These are phyloP conservation scores for Entosphenus tridentatus DNA, from an alignment of 2,113 vertebrate genomes.

Conservation along the genomic window DNA sequence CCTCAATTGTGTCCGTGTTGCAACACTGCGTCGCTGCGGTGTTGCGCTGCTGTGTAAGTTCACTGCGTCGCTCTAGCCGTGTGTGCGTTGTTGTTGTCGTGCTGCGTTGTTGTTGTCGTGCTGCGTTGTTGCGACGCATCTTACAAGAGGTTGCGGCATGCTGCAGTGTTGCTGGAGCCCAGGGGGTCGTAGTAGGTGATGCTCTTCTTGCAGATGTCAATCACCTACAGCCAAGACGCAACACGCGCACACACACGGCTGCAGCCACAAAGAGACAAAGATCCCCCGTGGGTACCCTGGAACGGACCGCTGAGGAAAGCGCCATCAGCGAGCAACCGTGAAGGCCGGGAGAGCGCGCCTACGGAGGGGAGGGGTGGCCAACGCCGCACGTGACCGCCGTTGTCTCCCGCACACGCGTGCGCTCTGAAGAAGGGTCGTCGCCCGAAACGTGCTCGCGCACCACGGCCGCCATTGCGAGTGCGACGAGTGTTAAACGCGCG, in stretches of 20 bases:
- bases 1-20: too few relatives aligned
- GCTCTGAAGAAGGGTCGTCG: too few relatives aligned
- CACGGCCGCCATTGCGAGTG: too few relatives aligned
- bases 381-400: too few relatives aligned
- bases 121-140: slow-evolving; percentile 7
- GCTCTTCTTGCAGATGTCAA: slow-evolving; percentile 67
- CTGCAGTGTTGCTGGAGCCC: slow-evolving; percentile 61
- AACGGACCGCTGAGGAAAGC: too few relatives aligned
- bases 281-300: too few relatives aligned
- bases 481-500: too few relatives aligned
- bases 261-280: neutral
- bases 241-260: neutral
- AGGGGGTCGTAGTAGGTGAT: slow-evolving; percentile 79
- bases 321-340: too few relatives aligned
- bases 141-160: slow-evolving; percentile 60
- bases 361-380: too few relatives aligned
- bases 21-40: neutral
- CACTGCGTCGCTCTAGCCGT: neutral
- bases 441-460: too few relatives aligned
- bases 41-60: neutral
- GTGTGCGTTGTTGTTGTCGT: neutral
- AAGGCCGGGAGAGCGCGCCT: too few relatives aligned
- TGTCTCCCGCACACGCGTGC: too few relatives aligned
- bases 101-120: slow-evolving; percentile 9
- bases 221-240: slow-evolving; percentile 27